A percentile compares a stretch with the other conserved stretches of the same genome.
phyloP scores from a whole-genome alignment of 2,113 vertebrate species.

The Tapirus terrestris region DNA sequence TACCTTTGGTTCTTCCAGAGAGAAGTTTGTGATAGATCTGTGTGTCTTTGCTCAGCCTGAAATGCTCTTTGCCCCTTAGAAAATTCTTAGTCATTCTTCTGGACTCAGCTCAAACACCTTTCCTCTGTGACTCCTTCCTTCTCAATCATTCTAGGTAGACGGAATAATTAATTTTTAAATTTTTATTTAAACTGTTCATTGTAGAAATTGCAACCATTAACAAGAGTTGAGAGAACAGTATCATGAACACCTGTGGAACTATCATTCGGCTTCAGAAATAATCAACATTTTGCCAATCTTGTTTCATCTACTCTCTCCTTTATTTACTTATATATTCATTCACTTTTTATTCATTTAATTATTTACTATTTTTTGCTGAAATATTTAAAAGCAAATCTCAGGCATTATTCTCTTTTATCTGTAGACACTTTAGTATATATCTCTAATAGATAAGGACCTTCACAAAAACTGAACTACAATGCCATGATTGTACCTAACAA shows the following conservation, averaged over 20 bases:
- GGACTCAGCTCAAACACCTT: neutral
- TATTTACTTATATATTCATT: neutral
- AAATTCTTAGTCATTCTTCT: neutral
- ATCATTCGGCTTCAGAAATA: neutral
- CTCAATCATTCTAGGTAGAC: neutral
- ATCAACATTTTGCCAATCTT: neutral
- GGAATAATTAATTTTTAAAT: slow-evolving; percentile 24
- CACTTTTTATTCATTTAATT: neutral
- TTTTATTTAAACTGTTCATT: slow-evolving; percentile 56
- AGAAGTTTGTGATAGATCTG: neutral
- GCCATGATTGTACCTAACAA: neutral
- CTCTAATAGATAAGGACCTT: neutral
- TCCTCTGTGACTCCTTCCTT: neutral
- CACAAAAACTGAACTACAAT: neutral
- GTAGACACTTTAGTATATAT: neutral
- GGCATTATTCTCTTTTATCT: neutral
- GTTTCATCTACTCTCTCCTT: neutral
- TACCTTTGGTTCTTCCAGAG: neutral
- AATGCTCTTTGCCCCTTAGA: neutral
- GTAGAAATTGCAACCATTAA: neutral
- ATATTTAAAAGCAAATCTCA: slow-evolving; percentile 5
- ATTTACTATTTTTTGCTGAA: neutral
- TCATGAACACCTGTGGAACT: neutral
- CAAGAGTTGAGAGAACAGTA: neutral
- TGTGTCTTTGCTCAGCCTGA: neutral